Evolutionary conservation across 1,140 invertebrate species (phyloP).

Genomic region (Orussus abietinus): DNA sequence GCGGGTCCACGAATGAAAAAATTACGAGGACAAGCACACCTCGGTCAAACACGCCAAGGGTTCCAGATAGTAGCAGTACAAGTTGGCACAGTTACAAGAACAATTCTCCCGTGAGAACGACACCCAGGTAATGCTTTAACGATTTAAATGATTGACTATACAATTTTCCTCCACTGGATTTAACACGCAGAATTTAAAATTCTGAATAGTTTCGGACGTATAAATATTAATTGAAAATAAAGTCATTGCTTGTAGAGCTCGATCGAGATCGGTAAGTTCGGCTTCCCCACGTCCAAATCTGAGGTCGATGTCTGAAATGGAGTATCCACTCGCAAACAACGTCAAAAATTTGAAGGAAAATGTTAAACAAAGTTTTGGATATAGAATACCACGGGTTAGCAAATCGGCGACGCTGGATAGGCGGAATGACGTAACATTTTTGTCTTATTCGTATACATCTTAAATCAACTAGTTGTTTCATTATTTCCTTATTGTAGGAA

Average conservation of each 20-base stretch:
- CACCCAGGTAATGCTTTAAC: slow-evolving; percentile 19
- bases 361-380: background rate
- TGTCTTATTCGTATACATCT: background rate
- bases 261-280: slow-evolving; percentile 34
- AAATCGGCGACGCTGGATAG: slow-evolving; percentile 15
- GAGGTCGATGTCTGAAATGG: too few relatives aligned
- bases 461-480: slow-evolving; percentile 1
- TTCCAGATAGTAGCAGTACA: slow-evolving; percentile 10
- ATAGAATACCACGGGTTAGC: slow-evolving; percentile 12
- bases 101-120: slow-evolving; percentile 18
- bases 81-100: slow-evolving; percentile 18
- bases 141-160: background rate
- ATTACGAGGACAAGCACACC: background rate
- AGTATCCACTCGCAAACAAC: background rate
- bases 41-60: slow-evolving; percentile 1
- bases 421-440: slow-evolving; percentile 11
- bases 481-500: slow-evolving; percentile 22
- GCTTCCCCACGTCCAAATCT: too few relatives aligned
- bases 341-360: background rate
- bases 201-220: too few relatives aligned
- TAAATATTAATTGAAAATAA: too few relatives aligned
- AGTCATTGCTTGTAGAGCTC: slow-evolving; percentile 17
- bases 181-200: background rate
- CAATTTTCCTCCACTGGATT: background rate
- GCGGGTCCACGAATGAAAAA: slow-evolving; percentile 9